Percentiles rank a stretch among this genome's conserved stretches.
Conservation (phyloP, 2,113 vertebrate genomes). For the Caranx ignobilis region DNA sequence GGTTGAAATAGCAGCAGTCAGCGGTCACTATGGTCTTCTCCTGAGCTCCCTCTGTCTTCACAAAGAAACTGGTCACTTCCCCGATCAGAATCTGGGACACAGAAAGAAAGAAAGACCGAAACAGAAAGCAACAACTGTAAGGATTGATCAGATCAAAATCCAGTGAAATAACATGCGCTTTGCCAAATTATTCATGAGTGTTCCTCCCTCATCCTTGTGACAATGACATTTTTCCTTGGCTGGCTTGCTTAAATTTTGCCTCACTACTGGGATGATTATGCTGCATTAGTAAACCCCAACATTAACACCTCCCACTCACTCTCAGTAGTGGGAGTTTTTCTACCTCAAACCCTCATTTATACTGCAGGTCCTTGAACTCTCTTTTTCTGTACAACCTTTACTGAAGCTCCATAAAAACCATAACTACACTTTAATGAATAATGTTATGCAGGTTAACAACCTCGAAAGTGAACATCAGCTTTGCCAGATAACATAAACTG, state of each 20-base stretch:
- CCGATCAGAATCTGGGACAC: constrained; percentile 89
- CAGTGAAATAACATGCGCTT: constrained; percentile 28
- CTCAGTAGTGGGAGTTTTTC: constrained; percentile 35
- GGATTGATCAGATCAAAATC: constrained; percentile 17
- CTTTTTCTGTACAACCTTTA: neutral
- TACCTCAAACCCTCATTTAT: constrained; percentile 17
- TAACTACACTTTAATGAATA: constrained; percentile 4
- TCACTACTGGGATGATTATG: constrained; percentile 44
- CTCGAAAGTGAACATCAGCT: neutral
- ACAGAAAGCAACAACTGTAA: constrained; percentile 24
- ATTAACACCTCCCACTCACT: constrained; percentile 46
- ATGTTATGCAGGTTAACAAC: constrained; percentile 20
- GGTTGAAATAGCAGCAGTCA: constrained; percentile 93
- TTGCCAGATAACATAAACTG: constrained; percentile 28
- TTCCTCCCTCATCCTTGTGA: constrained; percentile 23
- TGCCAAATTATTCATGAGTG: constrained; percentile 58
- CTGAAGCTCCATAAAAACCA: constrained; percentile 35
- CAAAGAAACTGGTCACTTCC: constrained; percentile 89
- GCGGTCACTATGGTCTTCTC: constrained; percentile 92
- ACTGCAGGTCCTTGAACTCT: neutral
- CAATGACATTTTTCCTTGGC: constrained; percentile 13
- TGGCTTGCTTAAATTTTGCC: constrained; percentile 28
- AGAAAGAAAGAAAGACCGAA: constrained; percentile 18
- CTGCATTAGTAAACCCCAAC: constrained; percentile 46
- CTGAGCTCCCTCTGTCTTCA: constrained; percentile 83